A percentile compares a stretch with the other conserved stretches of the same genome.
phyloP scores from a whole-genome alignment of 1,140 invertebrate genomes.

The Drosophila bocki region DNA sequence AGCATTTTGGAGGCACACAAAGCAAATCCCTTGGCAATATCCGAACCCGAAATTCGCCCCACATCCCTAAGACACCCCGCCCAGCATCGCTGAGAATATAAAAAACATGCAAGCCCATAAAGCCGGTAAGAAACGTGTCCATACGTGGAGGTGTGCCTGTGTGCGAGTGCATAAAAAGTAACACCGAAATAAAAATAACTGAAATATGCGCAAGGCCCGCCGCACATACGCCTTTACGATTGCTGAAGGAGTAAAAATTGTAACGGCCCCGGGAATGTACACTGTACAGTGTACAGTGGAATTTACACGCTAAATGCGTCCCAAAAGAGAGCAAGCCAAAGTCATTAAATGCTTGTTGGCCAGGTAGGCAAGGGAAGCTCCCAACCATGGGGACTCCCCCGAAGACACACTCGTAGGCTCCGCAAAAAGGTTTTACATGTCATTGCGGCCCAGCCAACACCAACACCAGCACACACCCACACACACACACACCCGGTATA shows the following conservation, averaged over 20 bases:
- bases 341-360: conserved; percentile 76
- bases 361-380: conserved; percentile 43
- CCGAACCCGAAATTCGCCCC: conserved; percentile 14
- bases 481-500: conserved; percentile 17
- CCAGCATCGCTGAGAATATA: conserved; percentile 4
- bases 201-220: conserved; percentile 67
- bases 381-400: conserved; percentile 1
- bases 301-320: conserved; percentile 81
- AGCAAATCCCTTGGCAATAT: conserved; percentile 75
- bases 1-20: conserved; percentile 58
- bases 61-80: conserved; percentile 19
- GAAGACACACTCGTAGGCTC: conserved; percentile 41
- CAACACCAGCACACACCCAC: conserved; percentile 17
- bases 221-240: conserved; percentile 65
- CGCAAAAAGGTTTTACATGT: conserved; percentile 81
- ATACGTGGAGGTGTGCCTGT: conserved; percentile 22
- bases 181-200: conserved; percentile 76
- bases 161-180: conserved; percentile 66
- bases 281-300: conserved; percentile 68
- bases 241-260: conserved; percentile 76
- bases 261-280: conserved; percentile 42
- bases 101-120: conserved; percentile 59
- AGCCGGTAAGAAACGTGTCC: conserved; percentile 52
- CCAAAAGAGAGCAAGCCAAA: conserved; percentile 79
- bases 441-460: conserved; percentile 54